Base-by-base conservation (phyloP, 2,797 vertebrate species). In the Sebastes variabilis region DNA sequence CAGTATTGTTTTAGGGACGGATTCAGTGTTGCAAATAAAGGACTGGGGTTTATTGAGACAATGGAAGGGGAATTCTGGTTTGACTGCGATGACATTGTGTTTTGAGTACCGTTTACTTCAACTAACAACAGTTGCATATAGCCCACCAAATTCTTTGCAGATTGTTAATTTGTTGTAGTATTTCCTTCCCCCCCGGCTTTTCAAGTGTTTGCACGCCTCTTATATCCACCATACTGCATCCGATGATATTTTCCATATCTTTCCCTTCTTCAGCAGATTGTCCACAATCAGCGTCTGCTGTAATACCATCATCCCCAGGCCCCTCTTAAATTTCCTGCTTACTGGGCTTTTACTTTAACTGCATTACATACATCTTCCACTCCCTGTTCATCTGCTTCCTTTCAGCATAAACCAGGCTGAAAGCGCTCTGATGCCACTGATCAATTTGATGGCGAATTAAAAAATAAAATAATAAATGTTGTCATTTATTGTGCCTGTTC, bases 321-420 rank as follows among this genome's bases (percentile, higher is more conserved):
- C 87, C 89, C 93, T 94, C 90, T 92, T 93, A 93, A 92, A 92
- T 93, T 93, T 94, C 92, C 90, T 94, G 92, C 91, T 94, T 94
- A 93, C 91, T 90, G 86, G 85, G 93, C 93, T 94, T 93, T 93
- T 94, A 93, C 93, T 94, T 93, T 92, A 95, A 94, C 93, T 93
- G 89, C 91, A 94, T 95, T 94, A 94, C 88, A 90, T 93, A 89
- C 84, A 81, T 92, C 91, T 92, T 92, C 87, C 85, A 90, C 85
- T 91, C 83, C 77, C 84, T 65, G 82, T 81, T 92, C 92, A 90
- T 93, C 90, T 95, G 92, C 82, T 86, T 93, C 87, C 88, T 93
- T 91, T 94, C 88, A 92, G 86, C 85, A 71, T 90, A 88, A 92
- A 87, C 83, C 69, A 76, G 67, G 20, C 86, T 75, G 82, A 90